Evolutionary conservation across 2,888 invertebrate genomes (phyloP), one percentile per base, ranked within the genome.

Genomic region (Leucozona laternaria): DNA sequence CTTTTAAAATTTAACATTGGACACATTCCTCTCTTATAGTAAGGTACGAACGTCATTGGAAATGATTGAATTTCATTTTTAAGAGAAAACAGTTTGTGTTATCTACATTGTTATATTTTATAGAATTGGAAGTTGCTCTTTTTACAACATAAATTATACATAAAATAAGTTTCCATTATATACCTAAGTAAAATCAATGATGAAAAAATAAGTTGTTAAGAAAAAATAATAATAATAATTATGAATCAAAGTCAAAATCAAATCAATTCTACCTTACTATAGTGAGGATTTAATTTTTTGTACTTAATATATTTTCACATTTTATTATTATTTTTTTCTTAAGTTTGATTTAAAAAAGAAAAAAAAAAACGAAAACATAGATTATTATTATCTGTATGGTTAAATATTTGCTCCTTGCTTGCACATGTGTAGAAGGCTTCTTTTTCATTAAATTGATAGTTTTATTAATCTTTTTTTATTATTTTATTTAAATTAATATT

Each of bases 31-130:
- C 77, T 85, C 73, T 83, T 88, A 88, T 88, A 88, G 88, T 86
- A 88, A 88, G 88, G 88, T 88, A 88, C 77, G 82, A 88, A 83
- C 68, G 45, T 55, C 88, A 88, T 88, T 88, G 88, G 88, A 88
- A 88, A 88, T 88, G 88, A 88, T 88, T 88, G 88, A 88, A 86
- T 80, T 88, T 88, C 82, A 80, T 75, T 64, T 85, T 75, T 81
- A 64, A 73, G 73, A 45, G 31, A 72, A 72, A 82, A 66, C 58
- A 73, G 45, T 64, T 62, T 73, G 40, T 28, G 34, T 28, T 50
- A 70, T 17, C 34, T 31, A 68, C 22, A 22, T 60, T 40, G 58
- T 37, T 20, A 73, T 37, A n/a, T 25, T 34, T 17, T 40, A 62
- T 57, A 37, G 50, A 75, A 53, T 37, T 17, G 31, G 40, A 37